Percentiles rank a stretch among this genome's conserved stretches.
phyloP scores from a whole-genome alignment of 2,797 vertebrate genomes.

The Periophthalmus magnuspinnatus region DNA sequence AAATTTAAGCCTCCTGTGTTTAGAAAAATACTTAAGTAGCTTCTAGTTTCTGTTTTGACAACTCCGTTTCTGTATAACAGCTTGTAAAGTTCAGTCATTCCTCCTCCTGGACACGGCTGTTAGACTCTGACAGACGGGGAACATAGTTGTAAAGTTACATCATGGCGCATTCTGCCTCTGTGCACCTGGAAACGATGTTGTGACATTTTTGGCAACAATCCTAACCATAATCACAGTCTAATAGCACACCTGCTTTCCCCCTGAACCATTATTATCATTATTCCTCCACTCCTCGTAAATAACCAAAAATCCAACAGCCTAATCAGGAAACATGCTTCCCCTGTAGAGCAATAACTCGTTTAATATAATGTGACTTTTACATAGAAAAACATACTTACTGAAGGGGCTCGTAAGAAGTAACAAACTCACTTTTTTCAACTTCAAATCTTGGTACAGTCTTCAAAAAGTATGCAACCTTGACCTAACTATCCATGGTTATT shows the following conservation, averaged over 20 bases:
- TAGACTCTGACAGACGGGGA: background rate
- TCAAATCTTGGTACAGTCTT: background rate
- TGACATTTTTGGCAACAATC: slow-evolving; percentile 11
- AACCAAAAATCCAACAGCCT: slow-evolving; percentile 1
- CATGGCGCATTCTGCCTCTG: background rate
- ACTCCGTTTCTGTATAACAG: background rate
- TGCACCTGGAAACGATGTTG: slow-evolving; percentile 1
- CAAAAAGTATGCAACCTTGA: background rate
- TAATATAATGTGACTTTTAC: background rate
- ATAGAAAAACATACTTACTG: slow-evolving; percentile 1
- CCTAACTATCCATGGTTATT: background rate
- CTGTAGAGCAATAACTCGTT: background rate
- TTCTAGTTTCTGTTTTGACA: background rate
- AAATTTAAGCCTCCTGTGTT: too few relatives aligned
- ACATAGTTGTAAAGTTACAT: slow-evolving; percentile 12
- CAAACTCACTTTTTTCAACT: background rate
- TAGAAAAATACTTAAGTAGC: too few relatives aligned
- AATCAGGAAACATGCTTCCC: background rate
- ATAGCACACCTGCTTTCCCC: slow-evolving; percentile 12
- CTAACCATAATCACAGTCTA: slow-evolving; percentile 7
- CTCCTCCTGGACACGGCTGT: background rate
- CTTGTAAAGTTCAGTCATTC: background rate
- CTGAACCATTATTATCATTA: slow-evolving; percentile 8
- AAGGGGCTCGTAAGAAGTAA: background rate
- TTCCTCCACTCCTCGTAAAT: background rate